phyloP scores from a whole-genome alignment of 2,888 invertebrate species.

The Polyommatus iphigenia region DNA sequence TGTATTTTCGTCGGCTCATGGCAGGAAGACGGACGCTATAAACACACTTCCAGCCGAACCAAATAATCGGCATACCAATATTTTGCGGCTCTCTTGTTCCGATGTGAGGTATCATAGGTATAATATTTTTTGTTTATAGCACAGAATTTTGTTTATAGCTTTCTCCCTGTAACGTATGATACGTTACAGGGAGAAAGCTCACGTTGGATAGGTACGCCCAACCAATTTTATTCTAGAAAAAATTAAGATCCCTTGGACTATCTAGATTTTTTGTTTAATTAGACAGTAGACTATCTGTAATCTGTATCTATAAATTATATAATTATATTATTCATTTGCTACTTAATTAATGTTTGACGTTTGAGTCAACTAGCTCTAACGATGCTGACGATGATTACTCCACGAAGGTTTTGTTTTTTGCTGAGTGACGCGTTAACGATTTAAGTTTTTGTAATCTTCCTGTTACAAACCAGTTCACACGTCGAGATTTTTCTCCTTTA shows the following conservation, averaged over 20 bases:
- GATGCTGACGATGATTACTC: not conserved
- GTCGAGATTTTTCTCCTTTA: not conserved
- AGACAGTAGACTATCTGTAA: not conserved
- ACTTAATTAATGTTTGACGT: not conserved
- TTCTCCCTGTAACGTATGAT: too few relatives aligned
- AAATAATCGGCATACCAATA: conserved; percentile 51
- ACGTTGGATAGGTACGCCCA: not conserved
- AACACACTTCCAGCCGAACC: conserved; percentile 69
- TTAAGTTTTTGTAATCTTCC: conserved; percentile 36
- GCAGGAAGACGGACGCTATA: conserved; percentile 78
- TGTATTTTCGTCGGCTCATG: conserved; percentile 75
- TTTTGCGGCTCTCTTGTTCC: conserved; percentile 37
- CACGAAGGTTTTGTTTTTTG: conserved; percentile 3
- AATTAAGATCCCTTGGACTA: too few relatives aligned
- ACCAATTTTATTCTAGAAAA: too few relatives aligned
- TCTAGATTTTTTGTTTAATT: too few relatives aligned
- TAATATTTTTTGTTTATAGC: not conserved
- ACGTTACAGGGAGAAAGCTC: not conserved
- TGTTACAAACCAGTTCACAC: conserved; percentile 36
- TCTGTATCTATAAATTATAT: not conserved
- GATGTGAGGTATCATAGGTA: conserved; percentile 25
- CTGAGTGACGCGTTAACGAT: conserved; percentile 32
- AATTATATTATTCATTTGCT: not conserved
- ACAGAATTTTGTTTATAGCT: too few relatives aligned
- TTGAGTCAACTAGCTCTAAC: not conserved